phyloP scores from a whole-genome alignment of 1,140 invertebrate genomes.

The Danaus melanippus region DNA sequence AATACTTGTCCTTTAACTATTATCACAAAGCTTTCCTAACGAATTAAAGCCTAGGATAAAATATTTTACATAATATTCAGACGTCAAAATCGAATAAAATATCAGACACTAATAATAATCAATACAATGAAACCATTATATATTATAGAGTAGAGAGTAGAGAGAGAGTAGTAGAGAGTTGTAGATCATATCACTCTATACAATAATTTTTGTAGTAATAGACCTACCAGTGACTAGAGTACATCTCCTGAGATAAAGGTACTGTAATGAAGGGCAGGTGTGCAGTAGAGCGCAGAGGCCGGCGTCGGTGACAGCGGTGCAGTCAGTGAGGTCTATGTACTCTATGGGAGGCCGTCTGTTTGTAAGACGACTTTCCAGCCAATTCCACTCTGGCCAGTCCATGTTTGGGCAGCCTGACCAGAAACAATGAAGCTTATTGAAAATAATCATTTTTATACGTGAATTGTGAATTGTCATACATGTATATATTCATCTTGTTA shows the following conservation, averaged over 20 bases:
- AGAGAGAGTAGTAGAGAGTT: too few relatives aligned
- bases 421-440: slow-evolving; percentile 16
- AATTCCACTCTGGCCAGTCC: slow-evolving; percentile 62
- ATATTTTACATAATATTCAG: too few relatives aligned
- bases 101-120: too few relatives aligned
- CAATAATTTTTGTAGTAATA: slow-evolving; percentile 1
- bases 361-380: slow-evolving; percentile 50
- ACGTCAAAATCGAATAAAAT: too few relatives aligned
- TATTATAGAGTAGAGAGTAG: too few relatives aligned
- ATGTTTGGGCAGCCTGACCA: slow-evolving; percentile 61
- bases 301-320: slow-evolving; percentile 84
- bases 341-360: slow-evolving; percentile 50
- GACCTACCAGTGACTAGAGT: slow-evolving; percentile 83
- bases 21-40: too few relatives aligned
- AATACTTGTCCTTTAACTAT: background rate
- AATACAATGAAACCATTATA: too few relatives aligned
- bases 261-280: slow-evolving; percentile 88
- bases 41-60: too few relatives aligned
- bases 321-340: slow-evolving; percentile 88
- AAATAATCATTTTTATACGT: slow-evolving; percentile 1
- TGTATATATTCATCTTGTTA: too few relatives aligned
- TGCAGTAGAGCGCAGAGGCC: slow-evolving; percentile 86
- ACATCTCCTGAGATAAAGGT: slow-evolving; percentile 91
- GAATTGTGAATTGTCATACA: too few relatives aligned
- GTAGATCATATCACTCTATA: background rate